Conservation (phyloP, 2,888 invertebrate species). For the Drosophila tanythrix region DNA sequence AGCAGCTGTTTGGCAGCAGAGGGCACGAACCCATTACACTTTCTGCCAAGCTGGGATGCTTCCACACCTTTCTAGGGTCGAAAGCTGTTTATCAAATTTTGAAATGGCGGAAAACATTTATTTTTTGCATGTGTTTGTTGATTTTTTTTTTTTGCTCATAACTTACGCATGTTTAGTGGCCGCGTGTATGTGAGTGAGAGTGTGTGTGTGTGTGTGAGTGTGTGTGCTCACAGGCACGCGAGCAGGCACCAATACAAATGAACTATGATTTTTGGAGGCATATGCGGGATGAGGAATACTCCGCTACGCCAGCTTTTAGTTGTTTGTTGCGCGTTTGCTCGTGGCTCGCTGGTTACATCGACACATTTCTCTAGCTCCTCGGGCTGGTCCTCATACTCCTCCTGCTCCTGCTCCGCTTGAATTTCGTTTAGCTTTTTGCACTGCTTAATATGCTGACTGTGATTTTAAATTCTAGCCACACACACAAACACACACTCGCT, state of each 20-base stretch:
- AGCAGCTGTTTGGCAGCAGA: conserved; percentile 29
- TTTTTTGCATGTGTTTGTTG: conserved; percentile 15
- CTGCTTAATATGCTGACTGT: conserved; percentile 28
- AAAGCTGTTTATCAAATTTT: conserved; percentile 43
- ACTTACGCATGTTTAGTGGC: conserved; percentile 54
- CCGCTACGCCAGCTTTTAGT: conserved; percentile 29
- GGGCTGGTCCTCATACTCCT: neutral
- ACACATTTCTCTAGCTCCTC: conserved; percentile 36
- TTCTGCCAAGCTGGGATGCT: conserved; percentile 4
- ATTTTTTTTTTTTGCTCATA: conserved; percentile 12
- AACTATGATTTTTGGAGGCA: conserved; percentile 43
- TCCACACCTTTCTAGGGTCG: conserved; percentile 33
- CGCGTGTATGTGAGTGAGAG: conserved; percentile 1
- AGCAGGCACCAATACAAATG: conserved; percentile 51
- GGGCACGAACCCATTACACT: conserved; percentile 22
- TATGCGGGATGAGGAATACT: conserved; percentile 31
- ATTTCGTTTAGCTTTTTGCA: conserved; percentile 1
- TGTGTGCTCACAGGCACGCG: conserved; percentile 45
- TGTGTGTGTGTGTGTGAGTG: conserved; percentile 10
- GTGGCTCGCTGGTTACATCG: conserved; percentile 49
- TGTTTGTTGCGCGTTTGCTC: conserved; percentile 33
- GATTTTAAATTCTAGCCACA: conserved; percentile 31
- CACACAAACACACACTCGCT: conserved; percentile 8
- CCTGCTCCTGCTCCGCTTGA: neutral
- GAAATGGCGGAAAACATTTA: conserved; percentile 28